phyloP scores from a whole-genome alignment of 2,113 vertebrate species.

The Saimiri boliviensis region DNA sequence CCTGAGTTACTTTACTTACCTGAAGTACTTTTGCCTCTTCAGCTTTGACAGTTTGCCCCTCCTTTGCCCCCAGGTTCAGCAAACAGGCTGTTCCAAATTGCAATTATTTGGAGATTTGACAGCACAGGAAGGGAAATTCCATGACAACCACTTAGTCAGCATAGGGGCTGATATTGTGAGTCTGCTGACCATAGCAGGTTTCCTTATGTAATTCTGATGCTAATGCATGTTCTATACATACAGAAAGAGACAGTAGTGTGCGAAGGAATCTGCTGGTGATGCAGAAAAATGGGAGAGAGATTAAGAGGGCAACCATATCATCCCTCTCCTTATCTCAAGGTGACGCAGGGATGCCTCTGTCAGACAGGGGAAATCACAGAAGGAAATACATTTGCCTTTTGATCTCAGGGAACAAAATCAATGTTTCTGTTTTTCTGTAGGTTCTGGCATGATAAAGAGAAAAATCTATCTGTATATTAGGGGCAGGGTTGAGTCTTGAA shows the following conservation, averaged over 20 bases:
- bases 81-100: background rate
- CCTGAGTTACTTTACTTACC: background rate
- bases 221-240: constrained; percentile 52
- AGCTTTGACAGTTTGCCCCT: background rate
- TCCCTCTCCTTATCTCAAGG: constrained; percentile 59
- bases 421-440: constrained; percentile 1
- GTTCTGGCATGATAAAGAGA: constrained; percentile 47
- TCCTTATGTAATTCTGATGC: constrained; percentile 57
- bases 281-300: constrained; percentile 55
- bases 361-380: constrained; percentile 40
- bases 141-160: constrained; percentile 43
- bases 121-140: constrained; percentile 7
- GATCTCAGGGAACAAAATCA: constrained; percentile 47
- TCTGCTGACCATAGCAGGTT: constrained; percentile 55
- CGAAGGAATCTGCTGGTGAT: constrained; percentile 48
- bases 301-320: constrained; percentile 35
- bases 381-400: constrained; percentile 55
- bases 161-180: background rate
- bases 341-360: constrained; percentile 45
- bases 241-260: background rate
- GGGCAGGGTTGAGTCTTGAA: background rate
- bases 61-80: background rate
- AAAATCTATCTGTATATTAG: background rate
- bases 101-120: constrained; percentile 51
- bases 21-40: background rate